Evolutionary conservation across 2,888 invertebrate genomes (phyloP).

Genomic region (Abscondita cerata): DNA sequence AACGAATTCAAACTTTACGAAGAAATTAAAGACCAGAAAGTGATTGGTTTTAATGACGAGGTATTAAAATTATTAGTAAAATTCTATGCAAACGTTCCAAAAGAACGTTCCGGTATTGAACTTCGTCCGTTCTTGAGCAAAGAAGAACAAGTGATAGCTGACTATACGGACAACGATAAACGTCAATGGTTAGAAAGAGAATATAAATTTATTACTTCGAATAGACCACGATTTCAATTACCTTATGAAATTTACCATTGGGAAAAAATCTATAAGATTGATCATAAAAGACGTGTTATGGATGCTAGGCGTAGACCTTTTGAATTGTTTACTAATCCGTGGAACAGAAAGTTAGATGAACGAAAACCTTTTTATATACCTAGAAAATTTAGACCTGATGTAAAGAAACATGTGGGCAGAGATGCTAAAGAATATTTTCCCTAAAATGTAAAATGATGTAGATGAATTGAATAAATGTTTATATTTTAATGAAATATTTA

Average conservation of each 20-base stretch:
- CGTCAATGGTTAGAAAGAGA: slow-evolving; percentile 73
- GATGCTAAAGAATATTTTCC: slow-evolving; percentile 76
- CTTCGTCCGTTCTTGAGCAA: slow-evolving; percentile 78
- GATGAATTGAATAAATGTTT: slow-evolving; percentile 46
- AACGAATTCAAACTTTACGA: slow-evolving; percentile 77
- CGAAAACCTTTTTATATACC: slow-evolving; percentile 75
- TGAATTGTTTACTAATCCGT: slow-evolving; percentile 70
- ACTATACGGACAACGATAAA: slow-evolving; percentile 72
- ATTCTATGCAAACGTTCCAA: slow-evolving; percentile 76
- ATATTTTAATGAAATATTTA: slow-evolving; percentile 77
- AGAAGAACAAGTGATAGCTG: slow-evolving; percentile 66
- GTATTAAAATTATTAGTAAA: slow-evolving; percentile 76
- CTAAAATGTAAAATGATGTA: slow-evolving; percentile 37
- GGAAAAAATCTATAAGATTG: slow-evolving; percentile 83
- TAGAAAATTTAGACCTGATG: slow-evolving; percentile 66
- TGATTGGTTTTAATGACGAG: slow-evolving; percentile 81
- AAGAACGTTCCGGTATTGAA: slow-evolving; percentile 62
- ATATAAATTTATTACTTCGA: slow-evolving; percentile 74
- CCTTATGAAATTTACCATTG: slow-evolving; percentile 78
- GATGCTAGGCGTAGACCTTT: slow-evolving; percentile 76
- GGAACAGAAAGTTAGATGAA: slow-evolving; percentile 70
- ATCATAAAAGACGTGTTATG: slow-evolving; percentile 70
- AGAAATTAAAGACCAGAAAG: slow-evolving; percentile 71
- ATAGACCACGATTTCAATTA: slow-evolving; percentile 68
- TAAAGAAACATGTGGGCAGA: slow-evolving; percentile 67